A percentile compares a stretch with the other conserved stretches of the same genome.
Evolutionary conservation across 2,797 vertebrate species (phyloP).

Genomic region (Scyliorhinus canicula): DNA sequence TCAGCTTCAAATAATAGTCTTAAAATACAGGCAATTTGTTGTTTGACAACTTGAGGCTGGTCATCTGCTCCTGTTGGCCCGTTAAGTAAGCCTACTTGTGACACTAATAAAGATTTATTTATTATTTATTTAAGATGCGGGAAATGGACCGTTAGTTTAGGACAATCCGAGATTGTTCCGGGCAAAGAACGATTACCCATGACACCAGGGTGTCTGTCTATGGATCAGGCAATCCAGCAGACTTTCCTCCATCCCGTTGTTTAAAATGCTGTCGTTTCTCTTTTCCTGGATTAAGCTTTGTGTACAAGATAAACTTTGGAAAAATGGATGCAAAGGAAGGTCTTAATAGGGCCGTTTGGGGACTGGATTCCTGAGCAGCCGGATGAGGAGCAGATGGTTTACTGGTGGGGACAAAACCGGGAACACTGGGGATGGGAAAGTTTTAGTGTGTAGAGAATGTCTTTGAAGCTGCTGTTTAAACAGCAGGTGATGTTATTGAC

Average conservation of each 20-base stretch:
- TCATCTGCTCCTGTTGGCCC: background rate
- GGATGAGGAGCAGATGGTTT: slow-evolving; percentile 25
- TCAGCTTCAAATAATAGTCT: background rate
- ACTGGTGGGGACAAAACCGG: background rate
- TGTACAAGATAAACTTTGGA: no score
- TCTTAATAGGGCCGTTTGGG: background rate
- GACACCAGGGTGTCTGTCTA: background rate
- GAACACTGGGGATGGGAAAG: background rate
- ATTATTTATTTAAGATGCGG: no score
- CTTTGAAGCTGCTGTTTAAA: slow-evolving; percentile 20
- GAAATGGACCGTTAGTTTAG: background rate
- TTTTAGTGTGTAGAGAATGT: background rate
- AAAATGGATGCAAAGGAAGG: background rate
- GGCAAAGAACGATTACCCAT: no score
- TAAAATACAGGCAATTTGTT: background rate
- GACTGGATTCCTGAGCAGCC: no score
- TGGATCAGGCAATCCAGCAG: background rate
- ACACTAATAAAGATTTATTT: no score
- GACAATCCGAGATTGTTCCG: background rate
- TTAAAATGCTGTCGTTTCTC: no score
- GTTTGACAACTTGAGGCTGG: background rate
- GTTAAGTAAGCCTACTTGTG: no score
- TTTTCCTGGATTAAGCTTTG: background rate
- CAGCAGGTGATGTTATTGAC: slow-evolving; percentile 36
- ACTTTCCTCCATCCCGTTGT: background rate